phyloP scores from a whole-genome alignment of 1,140 invertebrate genomes.

The Saccostrea glomerata region DNA sequence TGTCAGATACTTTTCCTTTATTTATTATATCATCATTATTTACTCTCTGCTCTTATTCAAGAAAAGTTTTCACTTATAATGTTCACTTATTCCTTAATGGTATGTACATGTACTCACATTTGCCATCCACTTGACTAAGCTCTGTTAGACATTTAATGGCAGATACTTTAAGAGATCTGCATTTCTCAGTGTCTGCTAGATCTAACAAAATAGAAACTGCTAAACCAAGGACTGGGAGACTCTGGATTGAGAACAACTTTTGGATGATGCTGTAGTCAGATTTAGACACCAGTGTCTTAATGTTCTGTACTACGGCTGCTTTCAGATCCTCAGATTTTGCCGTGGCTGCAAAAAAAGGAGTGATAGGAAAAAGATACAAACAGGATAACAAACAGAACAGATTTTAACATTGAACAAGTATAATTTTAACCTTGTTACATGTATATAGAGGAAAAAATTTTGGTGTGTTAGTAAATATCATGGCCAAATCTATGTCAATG shows the following conservation, averaged over 20 bases:
- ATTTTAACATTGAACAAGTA: too few relatives aligned
- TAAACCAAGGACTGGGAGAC: conserved; percentile 69
- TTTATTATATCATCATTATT: too few relatives aligned
- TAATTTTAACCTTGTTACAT: too few relatives aligned
- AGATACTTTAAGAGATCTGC: conserved; percentile 62
- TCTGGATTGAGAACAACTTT: conserved; percentile 61
- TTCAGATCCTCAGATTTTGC: conserved; percentile 68
- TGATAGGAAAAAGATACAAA: not conserved
- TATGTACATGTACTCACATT: conserved; percentile 60
- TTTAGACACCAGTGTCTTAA: conserved; percentile 61
- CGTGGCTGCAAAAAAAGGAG: conserved; percentile 56
- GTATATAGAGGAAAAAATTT: too few relatives aligned
- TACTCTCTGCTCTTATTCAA: not conserved
- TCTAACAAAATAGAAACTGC: conserved; percentile 69
- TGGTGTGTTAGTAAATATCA: too few relatives aligned
- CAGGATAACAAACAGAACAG: too few relatives aligned
- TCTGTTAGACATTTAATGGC: conserved; percentile 67
- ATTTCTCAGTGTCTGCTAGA: conserved; percentile 65
- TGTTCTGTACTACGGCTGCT: conserved; percentile 63
- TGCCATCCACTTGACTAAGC: conserved; percentile 63
- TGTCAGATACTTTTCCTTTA: too few relatives aligned
- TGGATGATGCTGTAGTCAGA: conserved; percentile 64
- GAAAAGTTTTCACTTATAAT: not conserved
- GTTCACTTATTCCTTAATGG: not conserved
- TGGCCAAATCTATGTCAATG: too few relatives aligned